Base-by-base conservation (phyloP, 1,140 invertebrate species). In the Trissolcus basalis region DNA sequence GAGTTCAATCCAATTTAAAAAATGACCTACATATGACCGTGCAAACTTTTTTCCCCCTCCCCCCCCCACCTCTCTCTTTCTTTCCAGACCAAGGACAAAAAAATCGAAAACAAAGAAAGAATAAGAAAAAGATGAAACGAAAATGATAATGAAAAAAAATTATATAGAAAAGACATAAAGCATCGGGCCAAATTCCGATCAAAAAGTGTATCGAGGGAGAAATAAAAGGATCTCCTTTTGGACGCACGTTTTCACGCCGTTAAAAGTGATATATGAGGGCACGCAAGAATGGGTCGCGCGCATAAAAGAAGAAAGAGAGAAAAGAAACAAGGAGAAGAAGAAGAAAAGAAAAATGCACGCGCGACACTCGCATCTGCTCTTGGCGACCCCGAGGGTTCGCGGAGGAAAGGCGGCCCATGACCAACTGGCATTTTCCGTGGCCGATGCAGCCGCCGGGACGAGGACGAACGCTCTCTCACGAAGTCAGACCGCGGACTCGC, bases 371-470 rank as follows among this genome's bases (percentile, higher is more conserved):
- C 63, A 67, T 67, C 63, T 67, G 63, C 63, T n/a, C n/a, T 67
- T 45, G 16, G 45, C 35, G 49, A 44, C 36, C 49, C 41, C n/a
- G 36, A 9, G n/a, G 36, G 56, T 19, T 69, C 56, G 65, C 65
- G 55, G 56, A 13, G 55, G 48, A 47, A 32, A 49, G 43, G 4
- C 55, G 67, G 58, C 50, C 67, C 35, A 45, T 71, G 51, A 71
- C 45, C 68, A 71, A 71, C 68, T 63, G 68, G 68, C 68, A 71
- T 71, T 71, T 71, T 71, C 68, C 59, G 45, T 70, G 56, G 58
- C 33, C 49, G 49, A 48, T 41, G 43, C 32, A 39, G 47, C 11
- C 33, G 60, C 48, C 49, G 43, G 56, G 56, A 54, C 55, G 64
- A 68, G 54, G 45, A 36, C 65, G 32, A 35, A 39, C 47, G 14